Conservation (phyloP, 2,888 invertebrate genomes). For the Laspeyria flexula region DNA sequence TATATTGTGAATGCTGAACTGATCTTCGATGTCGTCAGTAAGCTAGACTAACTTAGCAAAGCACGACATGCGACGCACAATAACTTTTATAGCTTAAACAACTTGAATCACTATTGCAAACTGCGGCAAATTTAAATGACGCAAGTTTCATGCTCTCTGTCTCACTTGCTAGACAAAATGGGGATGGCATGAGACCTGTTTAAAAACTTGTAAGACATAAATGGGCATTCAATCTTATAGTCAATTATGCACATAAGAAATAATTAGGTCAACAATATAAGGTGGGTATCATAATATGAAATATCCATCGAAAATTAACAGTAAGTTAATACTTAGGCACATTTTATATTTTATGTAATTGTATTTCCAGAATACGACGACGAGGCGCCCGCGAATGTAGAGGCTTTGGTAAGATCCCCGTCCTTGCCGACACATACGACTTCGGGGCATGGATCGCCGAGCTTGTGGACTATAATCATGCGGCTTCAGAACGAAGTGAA, state of each 20-base stretch:
- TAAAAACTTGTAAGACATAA: no score
- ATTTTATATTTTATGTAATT: slow-evolving; percentile 32
- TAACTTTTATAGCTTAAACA: not conserved
- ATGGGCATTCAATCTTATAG: no score
- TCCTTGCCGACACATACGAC: slow-evolving; percentile 77
- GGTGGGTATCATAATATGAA: slow-evolving; percentile 54
- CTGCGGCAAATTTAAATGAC: no score
- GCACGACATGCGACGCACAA: not conserved
- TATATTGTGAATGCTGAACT: not conserved
- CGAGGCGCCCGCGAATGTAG: slow-evolving; percentile 70
- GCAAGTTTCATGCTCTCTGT: no score
- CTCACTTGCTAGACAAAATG: no score
- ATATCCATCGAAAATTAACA: slow-evolving; percentile 32
- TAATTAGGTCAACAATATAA: slow-evolving; percentile 29
- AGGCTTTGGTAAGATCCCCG: slow-evolving; percentile 79
- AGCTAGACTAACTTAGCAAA: not conserved
- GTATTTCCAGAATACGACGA: slow-evolving; percentile 83
- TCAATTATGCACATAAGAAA: not conserved
- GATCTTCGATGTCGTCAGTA: not conserved
- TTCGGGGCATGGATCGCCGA: slow-evolving; percentile 81
- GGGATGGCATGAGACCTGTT: no score
- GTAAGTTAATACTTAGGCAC: slow-evolving; percentile 21
- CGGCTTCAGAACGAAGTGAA: slow-evolving; percentile 91
- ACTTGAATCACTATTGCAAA: no score
- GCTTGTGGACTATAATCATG: slow-evolving; percentile 91